These are phyloP conservation scores for Scaptodrosophila lebanonensis DNA, from an alignment of 1,140 invertebrate genomes.

Conservation along the genomic window DNA sequence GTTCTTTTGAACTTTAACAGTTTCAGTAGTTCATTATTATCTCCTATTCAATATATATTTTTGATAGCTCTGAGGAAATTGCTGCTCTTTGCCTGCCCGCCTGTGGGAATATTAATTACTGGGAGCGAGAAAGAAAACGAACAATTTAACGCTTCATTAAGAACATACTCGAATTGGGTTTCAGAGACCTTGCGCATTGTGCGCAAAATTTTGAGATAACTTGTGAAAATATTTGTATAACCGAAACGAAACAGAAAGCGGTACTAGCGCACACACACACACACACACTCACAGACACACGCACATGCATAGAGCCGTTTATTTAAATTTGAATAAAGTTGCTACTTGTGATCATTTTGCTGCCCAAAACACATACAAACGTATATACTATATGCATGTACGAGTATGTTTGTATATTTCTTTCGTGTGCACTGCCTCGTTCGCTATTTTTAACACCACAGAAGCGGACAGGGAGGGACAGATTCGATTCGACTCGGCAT, in stretches of 20 bases:
- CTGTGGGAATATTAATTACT: no score
- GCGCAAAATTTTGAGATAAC: slow-evolving; percentile 60
- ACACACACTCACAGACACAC: slow-evolving; percentile 7
- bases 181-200: slow-evolving; percentile 53
- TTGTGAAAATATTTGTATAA: slow-evolving; percentile 66
- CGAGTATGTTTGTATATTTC: not conserved
- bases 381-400: not conserved
- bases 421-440: not conserved
- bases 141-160: slow-evolving; percentile 27
- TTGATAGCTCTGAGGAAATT: no score
- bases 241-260: slow-evolving; percentile 69
- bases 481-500: no score
- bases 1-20: no score
- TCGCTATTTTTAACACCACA: slow-evolving; percentile 26
- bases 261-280: slow-evolving; percentile 9
- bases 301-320: no score
- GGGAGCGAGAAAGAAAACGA: slow-evolving; percentile 4
- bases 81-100: no score
- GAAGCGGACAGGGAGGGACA: slow-evolving; percentile 2
- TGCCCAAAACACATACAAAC: not conserved
- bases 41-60: no score
- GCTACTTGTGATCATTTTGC: no score
- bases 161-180: slow-evolving; percentile 34
- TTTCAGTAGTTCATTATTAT: no score
- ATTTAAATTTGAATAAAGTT: no score